Evolutionary conservation across 1,140 invertebrate genomes (phyloP), one percentile per base, ranked within the genome.

Genomic region (Whitmania pigra): DNA sequence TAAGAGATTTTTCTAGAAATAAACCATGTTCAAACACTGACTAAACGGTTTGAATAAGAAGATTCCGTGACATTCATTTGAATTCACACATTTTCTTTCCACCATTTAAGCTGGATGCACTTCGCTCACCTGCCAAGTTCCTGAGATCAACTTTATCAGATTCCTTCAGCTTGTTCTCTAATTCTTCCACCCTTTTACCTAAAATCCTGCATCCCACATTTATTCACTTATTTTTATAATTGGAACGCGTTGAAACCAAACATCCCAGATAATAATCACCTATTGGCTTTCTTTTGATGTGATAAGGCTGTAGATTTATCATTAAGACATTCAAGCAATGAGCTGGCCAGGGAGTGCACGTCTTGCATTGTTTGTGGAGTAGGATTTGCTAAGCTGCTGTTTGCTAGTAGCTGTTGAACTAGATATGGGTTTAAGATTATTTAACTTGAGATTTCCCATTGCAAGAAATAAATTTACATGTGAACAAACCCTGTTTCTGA

Each of bases 251-350:
- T 22, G 22, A 63, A 18, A 63, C 22, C 57, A 63, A 22, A 18
- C 2, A 63, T 18, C 22, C 57, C 22, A 11, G 57, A 63, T 4
- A 63, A 22, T 13, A 67, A 29, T 66, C 53, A 75, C 69, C 88
- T 89, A 79, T 90, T 92, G 0, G 90, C 88, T 83, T 91, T 91
- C 75, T 88, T 88, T 77, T 92, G 90, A 82, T 92, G 90, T 63
- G 86, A 86, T 5, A 92, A 78, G 17, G 90, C 90, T 43, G 90
- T 80, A 55, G 88, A 89, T 84, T 92, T 92, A 78, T 92, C 90
- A 81, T 90, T 90, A 18, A 92, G 82, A 49, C 90, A 86, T 79
- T 93, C 90, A 72, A 92, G 83, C 17, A 92, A 80, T 20, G 89
- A 89, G 60, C 88, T 82, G 75, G 89, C 89, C 20, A 92, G 78